Evolutionary conservation across 2,113 vertebrate genomes (phyloP), one percentile per base, ranked within the genome.

Genomic region (Psittacus erithacus): DNA sequence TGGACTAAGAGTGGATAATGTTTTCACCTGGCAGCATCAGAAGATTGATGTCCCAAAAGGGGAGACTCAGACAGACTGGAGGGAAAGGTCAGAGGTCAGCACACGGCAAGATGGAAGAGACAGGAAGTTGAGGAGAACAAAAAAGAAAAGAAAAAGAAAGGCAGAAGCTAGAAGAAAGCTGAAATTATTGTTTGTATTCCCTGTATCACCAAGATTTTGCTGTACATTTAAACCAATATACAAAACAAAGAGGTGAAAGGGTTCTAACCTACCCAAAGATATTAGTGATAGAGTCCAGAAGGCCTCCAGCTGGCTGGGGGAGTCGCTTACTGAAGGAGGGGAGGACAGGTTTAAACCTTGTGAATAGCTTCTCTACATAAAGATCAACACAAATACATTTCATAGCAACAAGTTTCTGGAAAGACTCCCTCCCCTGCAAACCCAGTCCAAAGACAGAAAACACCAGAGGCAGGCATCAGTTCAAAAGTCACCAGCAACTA

Each of bases 211-310:
- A 95, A 96, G 80, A 95, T 91, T 80, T 78, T 94, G 90, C 88
- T 90, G 84, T 93, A 96, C 63, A 69, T 94, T 94, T 90, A 97
- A 92, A 97, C 55, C 88, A 67, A 93, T 88, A 95, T 38, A 92
- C 27, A 90, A 92, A 88, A 97, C 47, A 94, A 97, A 93, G 97
- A 97, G 95, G 94, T 73, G 95, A 97, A 97, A 92, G 94, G 86
- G 86, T 96, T 97, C 97, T 98, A 96, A 98, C 99, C 90, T 98
- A 99, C 99, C 99, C 99, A 98, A 99, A 99, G 84, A 99, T 99
- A 98, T 99, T 99, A 98, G 98, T 98, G 98, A 99, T 99, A 98
- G 99, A 99, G 96, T 99, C 99, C 92, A 99, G 98, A 95, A 99
- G 98, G 88, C 99, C 98, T 93, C 98, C 98, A 92, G 98, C 98